Conservation (phyloP, 2,888 invertebrate species). For the Trichopria drosophilae region DNA sequence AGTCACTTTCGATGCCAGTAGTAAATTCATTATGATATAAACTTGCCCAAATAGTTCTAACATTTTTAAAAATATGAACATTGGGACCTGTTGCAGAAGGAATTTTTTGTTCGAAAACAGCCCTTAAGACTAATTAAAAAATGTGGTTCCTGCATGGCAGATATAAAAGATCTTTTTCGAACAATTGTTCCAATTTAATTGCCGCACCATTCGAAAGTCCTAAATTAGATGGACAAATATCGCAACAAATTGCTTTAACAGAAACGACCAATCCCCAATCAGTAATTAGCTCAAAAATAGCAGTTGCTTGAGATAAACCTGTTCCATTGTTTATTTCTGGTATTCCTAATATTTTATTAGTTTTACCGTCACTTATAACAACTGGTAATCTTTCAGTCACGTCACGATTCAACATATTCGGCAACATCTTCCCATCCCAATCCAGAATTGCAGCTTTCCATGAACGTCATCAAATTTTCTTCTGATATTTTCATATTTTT, state of each 20-base stretch:
- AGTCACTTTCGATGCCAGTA: too few relatives aligned
- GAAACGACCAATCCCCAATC: slow-evolving; percentile 13
- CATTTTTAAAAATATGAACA: slow-evolving; percentile 21
- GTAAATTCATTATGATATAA: too few relatives aligned
- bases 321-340: slow-evolving; percentile 16
- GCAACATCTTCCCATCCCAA: slow-evolving; percentile 40
- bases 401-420: slow-evolving; percentile 16
- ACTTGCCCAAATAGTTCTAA: slow-evolving; percentile 2
- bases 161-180: slow-evolving; percentile 18
- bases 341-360: slow-evolving; percentile 22
- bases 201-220: slow-evolving; percentile 18
- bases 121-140: slow-evolving; percentile 18
- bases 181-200: slow-evolving; percentile 13
- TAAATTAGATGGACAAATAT: slow-evolving; percentile 23
- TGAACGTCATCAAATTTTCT: slow-evolving; percentile 19
- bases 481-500: slow-evolving; percentile 19
- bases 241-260: slow-evolving; percentile 20
- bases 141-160: slow-evolving; percentile 27
- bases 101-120: slow-evolving; percentile 14
- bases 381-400: slow-evolving; percentile 33
- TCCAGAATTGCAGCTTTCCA: slow-evolving; percentile 26
- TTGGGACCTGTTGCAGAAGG: slow-evolving; percentile 15
- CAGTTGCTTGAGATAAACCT: slow-evolving; percentile 11
- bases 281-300: slow-evolving; percentile 11
- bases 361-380: slow-evolving; percentile 27